Conservation (phyloP, 2,113 vertebrate species). For the Pachypanchax playfairii region DNA sequence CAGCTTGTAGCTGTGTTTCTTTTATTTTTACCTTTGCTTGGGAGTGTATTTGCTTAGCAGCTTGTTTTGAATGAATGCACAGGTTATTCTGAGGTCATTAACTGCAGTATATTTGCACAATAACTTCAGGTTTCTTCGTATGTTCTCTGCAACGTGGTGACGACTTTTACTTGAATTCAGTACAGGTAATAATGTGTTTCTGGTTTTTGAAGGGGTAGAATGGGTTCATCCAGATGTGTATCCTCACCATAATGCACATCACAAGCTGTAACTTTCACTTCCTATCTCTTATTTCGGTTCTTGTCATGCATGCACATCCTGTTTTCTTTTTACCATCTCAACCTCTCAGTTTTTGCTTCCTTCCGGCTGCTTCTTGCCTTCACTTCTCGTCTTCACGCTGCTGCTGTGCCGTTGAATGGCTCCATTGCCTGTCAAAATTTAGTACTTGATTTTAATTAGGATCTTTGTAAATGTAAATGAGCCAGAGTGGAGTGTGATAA, state of each 20-base stretch:
- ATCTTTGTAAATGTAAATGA: background rate
- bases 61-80: conserved; percentile 29
- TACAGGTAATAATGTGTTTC: background rate
- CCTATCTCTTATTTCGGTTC: conserved; percentile 17
- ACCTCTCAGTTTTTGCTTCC: conserved; percentile 13
- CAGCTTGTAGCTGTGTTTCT: background rate
- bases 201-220: background rate
- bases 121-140: background rate
- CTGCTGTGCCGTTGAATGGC: background rate
- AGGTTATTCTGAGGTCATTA: conserved; percentile 11
- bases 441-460: background rate
- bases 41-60: conserved; percentile 13
- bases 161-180: background rate
- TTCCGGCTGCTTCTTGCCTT: conserved; percentile 7
- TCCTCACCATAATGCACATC: background rate
- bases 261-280: conserved; percentile 46
- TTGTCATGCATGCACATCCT: conserved; percentile 17
- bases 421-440: background rate
- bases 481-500: background rate
- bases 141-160: background rate
- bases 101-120: background rate
- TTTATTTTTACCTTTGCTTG: background rate
- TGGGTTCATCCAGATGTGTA: background rate
- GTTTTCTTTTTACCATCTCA: conserved; percentile 11
- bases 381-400: background rate